Base-by-base conservation (phyloP, 1,140 invertebrate genomes). In the Lordiphosa mommai region DNA sequence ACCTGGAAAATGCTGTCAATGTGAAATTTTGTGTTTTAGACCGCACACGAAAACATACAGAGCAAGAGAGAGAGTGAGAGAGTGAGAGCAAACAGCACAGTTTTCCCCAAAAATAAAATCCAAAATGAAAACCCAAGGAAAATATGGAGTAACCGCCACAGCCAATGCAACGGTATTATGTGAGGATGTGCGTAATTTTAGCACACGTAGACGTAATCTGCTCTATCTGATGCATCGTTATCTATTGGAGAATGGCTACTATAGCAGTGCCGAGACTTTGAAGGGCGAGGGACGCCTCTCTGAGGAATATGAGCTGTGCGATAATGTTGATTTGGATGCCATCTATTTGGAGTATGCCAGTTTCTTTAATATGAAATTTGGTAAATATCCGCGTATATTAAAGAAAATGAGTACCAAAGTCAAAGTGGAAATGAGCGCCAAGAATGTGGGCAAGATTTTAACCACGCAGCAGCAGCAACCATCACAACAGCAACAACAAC, bases 331-430 rank as follows among this genome's bases (percentile, higher is more conserved):
- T 86, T 89, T 98, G 61, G 93, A 95, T 48, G 94, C 93, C 10
- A 94, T 99, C 53, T 89, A 98, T 37, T 92, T 96, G 89, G 96
- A 98, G 68, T 98, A 95, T 88, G 94, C 94, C 64, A 94, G 94
- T 44, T 98, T 95, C 90, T 97, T 96, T 88, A 92, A 93, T 68
- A 90, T 95, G 12, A 93, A 95, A 72, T 98, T 96, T 89, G 94
- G 95, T 85, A 96, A 95, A 88, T 93, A 95, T 86, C 96, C 97
- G 0, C 94, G 93, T 85, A 92, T 97, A 20, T 92, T 93, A 20
- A 94, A 92, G 89, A 93, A 91, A 48, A 40, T 76, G 0, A 51
- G 30, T 0, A 52, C 80, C 10, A 79, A 73, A 10, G 41, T 87
- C 14, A 89, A 90, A 51, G 5, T 73, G 13, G 73, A 87, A 9